Base-by-base conservation (phyloP, 2,888 invertebrate genomes). In the Drosophila macrothrix region DNA sequence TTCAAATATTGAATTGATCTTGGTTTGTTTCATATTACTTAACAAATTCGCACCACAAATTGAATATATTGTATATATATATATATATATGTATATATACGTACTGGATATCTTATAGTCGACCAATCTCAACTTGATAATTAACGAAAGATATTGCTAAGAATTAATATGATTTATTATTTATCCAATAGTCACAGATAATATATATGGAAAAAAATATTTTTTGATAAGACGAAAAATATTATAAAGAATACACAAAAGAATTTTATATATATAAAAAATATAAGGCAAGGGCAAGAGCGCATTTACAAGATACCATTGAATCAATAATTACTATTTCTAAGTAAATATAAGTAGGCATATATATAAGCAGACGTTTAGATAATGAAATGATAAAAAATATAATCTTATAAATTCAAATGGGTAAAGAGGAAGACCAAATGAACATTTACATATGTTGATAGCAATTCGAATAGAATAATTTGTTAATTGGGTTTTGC, bases 341-440 rank as follows among this genome's bases (percentile, higher is more conserved):
- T 39, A 3, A n/a, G 3, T 12, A 22, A 28, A 28, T 7, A 29
- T 7, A 41, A 16, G 35, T 9, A 10, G 6, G 25, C 9, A 1
- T 28, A 12, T 25, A 37, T 54, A 33, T 59, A 19, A 35, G 4
- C 19, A 50, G 35, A 14, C 16, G 16, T 19, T 31, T 9, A 35
- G 43, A 54, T 9, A 22, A n/a, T 29, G 14, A 43, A 41, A 67
- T 50, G 58, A 75, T 64, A 75, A n/a, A 31, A 67, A 29, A 35
- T 4, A 31, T 28, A 41, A 22, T 25, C 33, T 46, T 14, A 68
- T 50, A 50, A 19, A 33, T 50, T 41, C 29, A n/a, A 46, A 31
- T 41, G 22, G 19, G 6, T 19, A 1, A 46, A 28, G 14, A 49
- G 16, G 22, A 33, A 50, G 54, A 54, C 5, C 7, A 25, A 7